Evolutionary conservation across 35 echinoderm and acorn worm species (phyloP), one percentile per base, ranked within the genome.

Genomic region (Acanthaster planci): DNA sequence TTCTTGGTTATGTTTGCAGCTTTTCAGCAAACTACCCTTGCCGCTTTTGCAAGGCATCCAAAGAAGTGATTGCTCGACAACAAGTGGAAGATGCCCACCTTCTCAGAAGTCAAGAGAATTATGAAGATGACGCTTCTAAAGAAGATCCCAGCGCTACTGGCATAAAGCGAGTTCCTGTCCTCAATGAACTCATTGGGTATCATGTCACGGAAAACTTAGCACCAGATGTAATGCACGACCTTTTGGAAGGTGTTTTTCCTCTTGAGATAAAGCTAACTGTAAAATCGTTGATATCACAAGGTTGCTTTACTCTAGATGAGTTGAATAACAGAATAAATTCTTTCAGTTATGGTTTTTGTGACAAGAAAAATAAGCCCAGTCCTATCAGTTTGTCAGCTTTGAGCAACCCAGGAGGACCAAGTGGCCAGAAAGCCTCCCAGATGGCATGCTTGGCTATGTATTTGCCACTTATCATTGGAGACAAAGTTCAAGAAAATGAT

Each of bases 361-460:
- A 92, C 56, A 55, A 86, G 58, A 80, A 92, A 35, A 86, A 92
- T 60, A 78, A 80, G 56, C 90, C 90, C 1, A 76, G 83, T 53
- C 39, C 90, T 35, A 86, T 92, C 29, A 51, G 56, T 40, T 38
- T 58, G 37, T 85, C 55, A 37, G 36, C 84, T 31, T 60, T 92
- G 38, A 76, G 10, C 5, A 92, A 80, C 21, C 90, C 90, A 77
- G 39, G 39, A 19, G 78, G 84, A 14, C 3, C 78, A 76, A 87
- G 90, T 92, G 90, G 84, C 2, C 90, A 87, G 39, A 92, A 80
- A 55, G 84, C 90, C 51, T 76, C 84, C 1, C 90, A 87, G 59
- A 92, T 82, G 77, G 82, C 17, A 1, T 81, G 77, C 31, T 26
- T 87, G 31, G 21, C 58, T 52, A 34, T 44, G 19, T 81, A 87